Evolutionary conservation across 1,140 invertebrate genomes (phyloP).

Genomic region (Drosophila pseudoananassae): DNA sequence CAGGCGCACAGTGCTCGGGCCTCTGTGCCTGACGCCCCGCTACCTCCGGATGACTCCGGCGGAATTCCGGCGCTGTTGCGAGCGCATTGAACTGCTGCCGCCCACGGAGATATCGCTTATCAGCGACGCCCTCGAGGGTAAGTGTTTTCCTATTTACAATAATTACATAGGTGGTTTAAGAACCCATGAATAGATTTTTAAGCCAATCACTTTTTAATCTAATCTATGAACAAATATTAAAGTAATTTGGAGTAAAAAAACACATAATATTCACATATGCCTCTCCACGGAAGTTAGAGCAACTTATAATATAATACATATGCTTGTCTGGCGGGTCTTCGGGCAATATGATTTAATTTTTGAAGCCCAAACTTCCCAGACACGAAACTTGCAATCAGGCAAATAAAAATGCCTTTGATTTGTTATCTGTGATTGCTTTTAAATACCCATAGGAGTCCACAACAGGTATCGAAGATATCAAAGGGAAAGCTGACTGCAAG

Average conservation of each 20-base stretch:
- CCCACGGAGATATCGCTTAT: slow-evolving; percentile 68
- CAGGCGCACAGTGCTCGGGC: slow-evolving; percentile 75
- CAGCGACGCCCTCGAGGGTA: slow-evolving; percentile 70
- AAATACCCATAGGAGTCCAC: not conserved
- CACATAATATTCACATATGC: not conserved
- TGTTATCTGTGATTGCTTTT: slow-evolving; percentile 4
- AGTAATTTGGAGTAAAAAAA: not conserved
- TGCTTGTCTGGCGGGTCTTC: too few relatives aligned
- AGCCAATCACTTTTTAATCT: not conserved
- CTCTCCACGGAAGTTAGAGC: not conserved
- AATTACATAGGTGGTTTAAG: not conserved
- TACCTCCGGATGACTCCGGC: slow-evolving; percentile 70
- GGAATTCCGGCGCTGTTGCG: slow-evolving; percentile 77
- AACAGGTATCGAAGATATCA: not conserved
- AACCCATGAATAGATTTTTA: not conserved
- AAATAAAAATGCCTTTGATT: slow-evolving; percentile 1
- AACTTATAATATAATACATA: too few relatives aligned
- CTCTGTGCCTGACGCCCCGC: slow-evolving; percentile 77
- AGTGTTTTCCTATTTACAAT: slow-evolving; percentile 14
- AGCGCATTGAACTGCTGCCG: slow-evolving; percentile 76
- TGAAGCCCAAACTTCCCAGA: not conserved
- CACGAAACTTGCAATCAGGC: not conserved
- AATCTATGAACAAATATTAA: not conserved
- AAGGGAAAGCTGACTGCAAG: not conserved
- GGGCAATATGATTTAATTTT: not conserved